A percentile compares a stretch with the other conserved stretches of the same genome.
Evolutionary conservation across 1,140 invertebrate genomes (phyloP).

Genomic region (Thaumetopoea pityocampa): DNA sequence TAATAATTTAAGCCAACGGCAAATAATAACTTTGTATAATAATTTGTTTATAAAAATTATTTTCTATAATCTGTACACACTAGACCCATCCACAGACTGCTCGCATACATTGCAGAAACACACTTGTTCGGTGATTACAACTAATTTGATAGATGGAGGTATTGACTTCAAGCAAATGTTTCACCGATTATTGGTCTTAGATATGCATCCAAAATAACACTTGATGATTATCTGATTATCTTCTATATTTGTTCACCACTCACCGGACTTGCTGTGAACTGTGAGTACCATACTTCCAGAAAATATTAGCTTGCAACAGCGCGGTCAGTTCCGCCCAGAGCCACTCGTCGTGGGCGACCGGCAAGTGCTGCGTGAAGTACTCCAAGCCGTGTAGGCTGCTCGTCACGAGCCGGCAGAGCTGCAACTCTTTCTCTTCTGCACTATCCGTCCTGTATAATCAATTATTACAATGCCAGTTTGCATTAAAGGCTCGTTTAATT

Average conservation of each 20-base stretch:
- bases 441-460: slow-evolving; percentile 25
- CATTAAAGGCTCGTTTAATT: no score
- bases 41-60: no score
- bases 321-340: slow-evolving; percentile 28
- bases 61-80: no score
- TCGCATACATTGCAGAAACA: no score
- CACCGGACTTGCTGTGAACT: slow-evolving; percentile 21
- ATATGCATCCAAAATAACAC: no score
- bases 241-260: background rate
- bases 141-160: background rate
- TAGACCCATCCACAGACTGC: no score
- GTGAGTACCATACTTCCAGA: slow-evolving; percentile 34
- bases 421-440: slow-evolving; percentile 29
- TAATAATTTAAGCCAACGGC: no score
- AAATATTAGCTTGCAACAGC: slow-evolving; percentile 22
- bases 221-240: no score
- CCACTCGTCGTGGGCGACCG: slow-evolving; percentile 30
- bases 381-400: slow-evolving; percentile 36
- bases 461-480: background rate
- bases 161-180: no score
- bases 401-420: slow-evolving; percentile 20
- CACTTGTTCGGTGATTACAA: no score
- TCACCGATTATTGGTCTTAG: no score
- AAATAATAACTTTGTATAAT: no score
- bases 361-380: slow-evolving; percentile 21